Conservation (phyloP, 2,888 invertebrate genomes). For the Eristalinus aeneus region DNA sequence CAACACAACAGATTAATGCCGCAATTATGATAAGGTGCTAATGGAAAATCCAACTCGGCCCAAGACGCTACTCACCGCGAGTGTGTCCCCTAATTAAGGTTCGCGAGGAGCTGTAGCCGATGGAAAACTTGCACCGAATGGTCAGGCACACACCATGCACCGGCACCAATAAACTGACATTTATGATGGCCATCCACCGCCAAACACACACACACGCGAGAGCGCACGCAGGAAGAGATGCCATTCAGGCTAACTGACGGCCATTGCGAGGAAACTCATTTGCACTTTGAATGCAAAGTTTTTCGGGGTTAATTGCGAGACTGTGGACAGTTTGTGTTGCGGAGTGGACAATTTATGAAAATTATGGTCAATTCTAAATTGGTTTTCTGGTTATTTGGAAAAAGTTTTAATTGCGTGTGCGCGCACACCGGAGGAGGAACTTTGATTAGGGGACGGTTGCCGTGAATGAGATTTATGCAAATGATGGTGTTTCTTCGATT, state of each 20-base stretch:
- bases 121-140: slow-evolving; percentile 49
- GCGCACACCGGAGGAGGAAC: slow-evolving; percentile 44
- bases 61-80: not conserved
- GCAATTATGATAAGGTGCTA: slow-evolving; percentile 76
- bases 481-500: slow-evolving; percentile 35
- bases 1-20: slow-evolving; percentile 75
- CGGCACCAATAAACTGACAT: slow-evolving; percentile 62
- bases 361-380: slow-evolving; percentile 68
- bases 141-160: slow-evolving; percentile 45
- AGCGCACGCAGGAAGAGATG: slow-evolving; percentile 49
- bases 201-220: too few relatives aligned
- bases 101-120: slow-evolving; percentile 6
- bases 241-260: slow-evolving; percentile 60
- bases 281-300: slow-evolving; percentile 71
- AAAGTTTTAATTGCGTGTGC: slow-evolving; percentile 68
- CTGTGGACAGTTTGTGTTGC: slow-evolving; percentile 65
- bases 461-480: slow-evolving; percentile 46
- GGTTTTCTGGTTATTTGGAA: slow-evolving; percentile 63
- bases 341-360: slow-evolving; percentile 65
- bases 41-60: slow-evolving; percentile 75
- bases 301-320: slow-evolving; percentile 71
- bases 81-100: slow-evolving; percentile 68
- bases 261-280: slow-evolving; percentile 68
- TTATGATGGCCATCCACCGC: slow-evolving; percentile 60
- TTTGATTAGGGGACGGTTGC: slow-evolving; percentile 47